Evolutionary conservation across 2,113 vertebrate species (phyloP), one percentile per base, ranked within the genome.

Genomic region (Elaphurus davidianus): DNA sequence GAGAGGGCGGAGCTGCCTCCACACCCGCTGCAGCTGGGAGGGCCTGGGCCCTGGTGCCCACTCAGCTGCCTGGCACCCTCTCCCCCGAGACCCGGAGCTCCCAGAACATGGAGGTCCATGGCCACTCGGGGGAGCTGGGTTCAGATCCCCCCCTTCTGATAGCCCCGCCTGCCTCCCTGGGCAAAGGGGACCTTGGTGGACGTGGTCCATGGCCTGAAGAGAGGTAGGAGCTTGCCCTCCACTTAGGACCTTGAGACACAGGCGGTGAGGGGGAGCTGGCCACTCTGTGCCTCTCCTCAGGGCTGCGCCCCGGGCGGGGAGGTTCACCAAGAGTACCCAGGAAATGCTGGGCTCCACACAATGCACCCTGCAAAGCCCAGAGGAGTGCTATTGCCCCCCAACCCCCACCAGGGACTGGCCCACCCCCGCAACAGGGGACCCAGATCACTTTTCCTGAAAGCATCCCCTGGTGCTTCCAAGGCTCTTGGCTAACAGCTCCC

Each of bases 121-220:
- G 47, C 40, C 21, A 2, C 59, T 11, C 0, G 25, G 57, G 0
- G 4, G 85, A 60, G 74, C 82, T 17, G 17, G 11, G 21, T 13
- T 33, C 88, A 16, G 15, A 13, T 10, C 33, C 1, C 2, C 11
- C 6, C 9, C 5, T 25, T 4, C 79, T 12, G 14, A 43, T 23
- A 21, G 15, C 12, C 64, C 16, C n/a, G 0, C 0, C 1, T 0
- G 52, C 45, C 60, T 74, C n/a, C 0, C 50, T 5, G 9, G 3
- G 78, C 5, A 9, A 0, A 59, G 40, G 54, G 52, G 21, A 5
- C 15, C 4, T 13, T 13, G 2, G 25, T 10, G 94, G 71, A 15
- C 2, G 0, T 9, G 15, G 8, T 10, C 45, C 45, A 5, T 0
- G 30, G 40, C 33, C 30, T 7, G 25, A 16, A 19, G 10, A 14